Evolutionary conservation across 1,140 invertebrate species (phyloP), one percentile per base, ranked within the genome.

Genomic region (Cherax quadricarinatus): DNA sequence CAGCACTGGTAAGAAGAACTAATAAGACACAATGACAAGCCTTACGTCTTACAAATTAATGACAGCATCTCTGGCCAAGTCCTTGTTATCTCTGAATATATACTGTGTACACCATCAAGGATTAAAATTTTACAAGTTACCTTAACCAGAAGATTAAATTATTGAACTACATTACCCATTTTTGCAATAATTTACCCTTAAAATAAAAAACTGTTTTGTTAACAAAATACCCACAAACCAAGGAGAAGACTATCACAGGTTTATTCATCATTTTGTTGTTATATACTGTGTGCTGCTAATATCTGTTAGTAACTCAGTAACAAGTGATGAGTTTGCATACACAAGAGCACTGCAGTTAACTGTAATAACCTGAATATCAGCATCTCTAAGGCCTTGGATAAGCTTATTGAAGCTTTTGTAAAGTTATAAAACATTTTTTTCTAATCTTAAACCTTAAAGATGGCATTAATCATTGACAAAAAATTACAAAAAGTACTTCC

Each of bases 331-430:
- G 70, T 21, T 75, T 75, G 24, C 70, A 75, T 75, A n/a, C 70
- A 75, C 24, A 75, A 75, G 7, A 75, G 24, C 12, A 75, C 24
- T 24, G 70, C 70, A 75, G 70, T 75, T 75, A 75, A 9, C 6
- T 30, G 24, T n/a, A 75, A 10, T 75, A 75, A 30, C 70, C 70
- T 75, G 24, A 75, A 75, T 75, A 75, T 30, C 30, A 30, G 24
- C 70, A 75, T 30, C n/a, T 75, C 70, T 75, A 75, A 24, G 70
- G 70, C 70, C 70, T 75, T 75, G 70, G 24, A 75, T 75, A 24
- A 30, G 70, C 21, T 75, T 30, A 75, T 75, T 30, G 30, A 75
- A 30, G 70, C 70, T 75, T 30, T n/a, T 75, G 70, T 3, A 75
- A 12, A 41, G n/a, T 75, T n/a, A 30, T n/a, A 75, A 75, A 75